These are phyloP conservation scores for Hemichromis elongatus DNA, from an alignment of 2,113 vertebrate genomes.

Conservation along the genomic window DNA sequence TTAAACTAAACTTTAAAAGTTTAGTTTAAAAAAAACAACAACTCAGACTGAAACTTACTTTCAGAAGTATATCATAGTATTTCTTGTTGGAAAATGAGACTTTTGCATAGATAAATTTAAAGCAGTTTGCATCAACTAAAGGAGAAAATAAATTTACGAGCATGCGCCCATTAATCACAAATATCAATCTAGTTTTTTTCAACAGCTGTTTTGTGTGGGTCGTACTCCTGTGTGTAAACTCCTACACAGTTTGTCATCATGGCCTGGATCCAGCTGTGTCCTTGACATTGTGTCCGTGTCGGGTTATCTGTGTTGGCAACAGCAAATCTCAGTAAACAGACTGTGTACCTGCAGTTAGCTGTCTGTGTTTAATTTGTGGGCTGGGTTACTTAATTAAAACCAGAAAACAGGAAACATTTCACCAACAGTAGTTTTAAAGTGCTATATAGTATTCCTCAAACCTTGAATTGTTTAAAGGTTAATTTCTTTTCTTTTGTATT, in stretches of 20 bases:
- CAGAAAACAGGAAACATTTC: neutral
- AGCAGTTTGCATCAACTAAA: neutral
- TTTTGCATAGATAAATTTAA: neutral
- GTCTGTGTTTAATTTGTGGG: conserved; percentile 54
- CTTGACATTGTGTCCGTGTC: conserved; percentile 9
- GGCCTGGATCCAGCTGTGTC: neutral
- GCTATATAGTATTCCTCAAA: neutral
- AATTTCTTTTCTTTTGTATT: neutral
- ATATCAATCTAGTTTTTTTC: neutral
- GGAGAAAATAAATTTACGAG: neutral
- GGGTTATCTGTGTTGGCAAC: conserved; percentile 19
- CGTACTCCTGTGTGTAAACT: neutral
- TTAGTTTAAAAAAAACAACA: no score
- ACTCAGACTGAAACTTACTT: no score
- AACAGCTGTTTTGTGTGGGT: neutral
- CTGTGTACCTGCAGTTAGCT: neutral
- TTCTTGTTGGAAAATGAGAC: neutral
- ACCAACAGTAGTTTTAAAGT: neutral
- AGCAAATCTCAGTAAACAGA: conserved; percentile 33
- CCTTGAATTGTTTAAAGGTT: neutral
- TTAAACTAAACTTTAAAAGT: no score
- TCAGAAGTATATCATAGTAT: neutral
- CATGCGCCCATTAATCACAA: neutral
- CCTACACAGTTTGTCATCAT: neutral
- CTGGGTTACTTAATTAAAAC: neutral